phyloP scores from a whole-genome alignment of 2,797 vertebrate species.

The Poeciliopsis presidionis region DNA sequence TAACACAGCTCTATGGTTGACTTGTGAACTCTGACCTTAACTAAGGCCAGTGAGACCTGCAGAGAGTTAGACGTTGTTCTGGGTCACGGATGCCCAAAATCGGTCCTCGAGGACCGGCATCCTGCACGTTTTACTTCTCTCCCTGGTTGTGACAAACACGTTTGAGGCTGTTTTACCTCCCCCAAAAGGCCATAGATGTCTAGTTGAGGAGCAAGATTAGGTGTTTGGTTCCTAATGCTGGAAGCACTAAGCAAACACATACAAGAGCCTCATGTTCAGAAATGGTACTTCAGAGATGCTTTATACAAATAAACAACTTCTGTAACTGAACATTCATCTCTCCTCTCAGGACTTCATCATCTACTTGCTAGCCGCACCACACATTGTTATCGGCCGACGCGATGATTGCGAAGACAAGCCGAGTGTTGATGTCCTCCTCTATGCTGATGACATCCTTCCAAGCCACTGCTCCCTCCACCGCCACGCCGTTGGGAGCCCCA shows the following conservation, averaged over 20 bases:
- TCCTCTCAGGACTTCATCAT: conserved; percentile 80
- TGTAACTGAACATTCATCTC: conserved; percentile 3
- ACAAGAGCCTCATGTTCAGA: not conserved
- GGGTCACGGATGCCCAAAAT: no score
- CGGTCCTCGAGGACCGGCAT: no score
- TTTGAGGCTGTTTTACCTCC: not conserved
- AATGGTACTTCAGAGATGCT: not conserved
- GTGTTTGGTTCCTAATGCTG: not conserved
- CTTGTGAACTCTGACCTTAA: no score
- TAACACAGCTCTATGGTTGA: no score
- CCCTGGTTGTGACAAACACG: not conserved
- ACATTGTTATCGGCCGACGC: conserved; percentile 65
- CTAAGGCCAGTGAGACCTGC: no score
- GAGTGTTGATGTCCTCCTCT: conserved; percentile 68
- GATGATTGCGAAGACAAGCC: conserved; percentile 35
- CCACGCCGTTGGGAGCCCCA: conserved; percentile 18
- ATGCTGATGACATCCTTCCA: conserved; percentile 72
- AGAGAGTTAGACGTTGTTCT: no score
- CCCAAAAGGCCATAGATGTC: not conserved
- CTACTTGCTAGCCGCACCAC: conserved; percentile 72
- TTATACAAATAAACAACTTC: not conserved
- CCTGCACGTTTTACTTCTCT: no score
- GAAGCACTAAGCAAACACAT: not conserved
- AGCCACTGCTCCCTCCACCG: conserved; percentile 77
- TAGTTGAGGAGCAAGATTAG: not conserved